Percentiles rank a stretch among this genome's conserved stretches.
These are phyloP conservation scores for Biston betularia DNA, from an alignment of 2,888 invertebrate species.

Conservation along the genomic window DNA sequence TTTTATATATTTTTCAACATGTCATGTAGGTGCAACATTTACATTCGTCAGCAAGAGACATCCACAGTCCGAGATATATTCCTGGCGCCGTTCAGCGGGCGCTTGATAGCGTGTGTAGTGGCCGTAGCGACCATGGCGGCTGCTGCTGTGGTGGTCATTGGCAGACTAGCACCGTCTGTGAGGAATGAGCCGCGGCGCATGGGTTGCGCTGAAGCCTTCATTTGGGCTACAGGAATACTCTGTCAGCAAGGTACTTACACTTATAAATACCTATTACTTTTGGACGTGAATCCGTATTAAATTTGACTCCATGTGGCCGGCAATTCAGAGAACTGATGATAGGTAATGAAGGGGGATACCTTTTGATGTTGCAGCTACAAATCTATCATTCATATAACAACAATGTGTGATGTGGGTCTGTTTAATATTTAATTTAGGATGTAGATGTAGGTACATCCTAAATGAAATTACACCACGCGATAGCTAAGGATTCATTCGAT, in stretches of 20 bases:
- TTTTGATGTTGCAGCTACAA: too few relatives aligned
- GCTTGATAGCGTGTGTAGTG: conserved; percentile 83
- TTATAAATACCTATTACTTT: too few relatives aligned
- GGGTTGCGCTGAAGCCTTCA: conserved; percentile 83
- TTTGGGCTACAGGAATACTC: conserved; percentile 88
- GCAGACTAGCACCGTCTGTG: conserved; percentile 73
- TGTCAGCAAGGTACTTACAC: conserved; percentile 86
- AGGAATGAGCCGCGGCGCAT: conserved; percentile 57
- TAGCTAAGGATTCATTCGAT: too few relatives aligned
- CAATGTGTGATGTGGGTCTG: too few relatives aligned
- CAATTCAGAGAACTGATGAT: too few relatives aligned
- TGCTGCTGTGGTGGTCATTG: conserved; percentile 79
- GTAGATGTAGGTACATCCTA: too few relatives aligned
- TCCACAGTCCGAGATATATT: conserved; percentile 88
- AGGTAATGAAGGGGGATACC: too few relatives aligned
- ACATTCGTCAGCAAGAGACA: conserved; percentile 87
- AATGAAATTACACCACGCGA: too few relatives aligned
- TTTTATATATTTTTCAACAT: not conserved
- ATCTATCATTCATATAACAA: too few relatives aligned
- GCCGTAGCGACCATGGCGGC: conserved; percentile 81
- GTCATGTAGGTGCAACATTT: conserved; percentile 85
- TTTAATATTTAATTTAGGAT: too few relatives aligned
- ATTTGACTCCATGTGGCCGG: too few relatives aligned
- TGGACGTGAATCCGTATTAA: too few relatives aligned
- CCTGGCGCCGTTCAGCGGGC: conserved; percentile 86